phyloP scores from a whole-genome alignment of 35 echinoderm and acorn worm genomes.

The Chiridota heheva region DNA sequence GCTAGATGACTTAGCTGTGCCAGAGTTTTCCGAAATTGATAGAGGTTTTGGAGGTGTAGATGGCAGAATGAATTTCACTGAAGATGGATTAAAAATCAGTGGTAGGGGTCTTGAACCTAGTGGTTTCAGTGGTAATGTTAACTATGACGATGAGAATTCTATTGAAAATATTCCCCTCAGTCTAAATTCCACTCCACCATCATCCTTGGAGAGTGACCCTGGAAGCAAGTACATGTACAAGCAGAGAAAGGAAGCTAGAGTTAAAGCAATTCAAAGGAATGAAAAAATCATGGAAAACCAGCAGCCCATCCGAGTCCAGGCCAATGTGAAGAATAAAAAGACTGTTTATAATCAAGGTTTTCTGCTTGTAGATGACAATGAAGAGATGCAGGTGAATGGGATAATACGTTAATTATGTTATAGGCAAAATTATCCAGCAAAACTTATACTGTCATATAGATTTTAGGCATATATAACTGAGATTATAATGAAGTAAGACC shows the following conservation, averaged over 20 bases:
- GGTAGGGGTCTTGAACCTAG: no score
- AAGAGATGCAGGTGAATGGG: conserved; percentile 84
- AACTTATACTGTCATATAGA: background rate
- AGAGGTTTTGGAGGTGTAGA: no score
- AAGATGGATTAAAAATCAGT: no score
- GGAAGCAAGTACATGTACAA: conserved; percentile 7
- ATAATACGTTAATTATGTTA: no score
- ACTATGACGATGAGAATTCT: no score
- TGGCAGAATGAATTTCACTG: no score
- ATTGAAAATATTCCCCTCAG: conserved; percentile 22
- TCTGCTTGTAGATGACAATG: conserved; percentile 86
- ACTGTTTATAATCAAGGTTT: conserved; percentile 54
- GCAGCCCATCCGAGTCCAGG: background rate
- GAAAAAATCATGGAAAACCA: background rate
- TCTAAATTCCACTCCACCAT: conserved; percentile 19
- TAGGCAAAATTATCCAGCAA: background rate
- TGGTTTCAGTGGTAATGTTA: no score
- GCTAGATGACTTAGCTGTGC: conserved; percentile 11
- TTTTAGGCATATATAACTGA: background rate
- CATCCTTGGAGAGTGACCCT: conserved; percentile 35
- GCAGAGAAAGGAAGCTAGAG: conserved; percentile 29
- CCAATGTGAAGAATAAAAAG: background rate
- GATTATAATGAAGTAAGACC: background rate
- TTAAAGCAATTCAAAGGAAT: conserved; percentile 42
- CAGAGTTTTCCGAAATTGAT: background rate